Evolutionary conservation across 1,140 invertebrate genomes (phyloP).

Genomic region (Drosophila suzukii): DNA sequence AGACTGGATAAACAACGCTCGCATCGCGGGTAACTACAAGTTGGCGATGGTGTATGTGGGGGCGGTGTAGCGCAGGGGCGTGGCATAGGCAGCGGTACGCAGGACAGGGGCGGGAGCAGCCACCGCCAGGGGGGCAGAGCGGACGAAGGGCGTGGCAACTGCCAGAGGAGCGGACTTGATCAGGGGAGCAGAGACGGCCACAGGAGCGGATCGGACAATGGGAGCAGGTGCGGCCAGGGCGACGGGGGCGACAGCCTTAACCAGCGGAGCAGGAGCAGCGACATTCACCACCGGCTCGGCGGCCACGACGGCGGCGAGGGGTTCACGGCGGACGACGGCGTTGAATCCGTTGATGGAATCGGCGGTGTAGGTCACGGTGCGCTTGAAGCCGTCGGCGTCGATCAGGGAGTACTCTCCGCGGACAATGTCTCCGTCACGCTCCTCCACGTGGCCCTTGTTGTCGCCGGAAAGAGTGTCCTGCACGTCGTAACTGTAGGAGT

Average conservation of each 20-base stretch:
- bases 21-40: slow-evolving; percentile 39
- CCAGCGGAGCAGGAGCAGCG: slow-evolving; percentile 48
- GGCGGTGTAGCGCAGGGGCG: slow-evolving; percentile 60
- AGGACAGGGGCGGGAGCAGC: slow-evolving; percentile 30
- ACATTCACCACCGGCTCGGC: slow-evolving; percentile 69
- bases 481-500: slow-evolving; percentile 85
- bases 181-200: slow-evolving; percentile 41
- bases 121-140: slow-evolving; percentile 69
- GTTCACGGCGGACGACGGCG: slow-evolving; percentile 82
- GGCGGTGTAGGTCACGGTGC: slow-evolving; percentile 84
- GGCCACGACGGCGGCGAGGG: slow-evolving; percentile 61
- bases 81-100: slow-evolving; percentile 49
- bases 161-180: slow-evolving; percentile 55
- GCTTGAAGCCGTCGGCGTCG: slow-evolving; percentile 77
- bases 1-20: not conserved
- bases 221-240: slow-evolving; percentile 60
- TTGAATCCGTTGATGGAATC: slow-evolving; percentile 82
- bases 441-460: slow-evolving; percentile 86
- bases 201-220: slow-evolving; percentile 72
- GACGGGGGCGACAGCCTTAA: slow-evolving; percentile 30
- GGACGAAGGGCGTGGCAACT: slow-evolving; percentile 49
- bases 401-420: slow-evolving; percentile 74
- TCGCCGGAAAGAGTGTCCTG: slow-evolving; percentile 86
- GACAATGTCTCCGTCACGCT: slow-evolving; percentile 86
- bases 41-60: slow-evolving; percentile 62